These are phyloP conservation scores for Gastracanthus pulcherrimus DNA, from an alignment of 2,888 invertebrate species.

Conservation along the genomic window DNA sequence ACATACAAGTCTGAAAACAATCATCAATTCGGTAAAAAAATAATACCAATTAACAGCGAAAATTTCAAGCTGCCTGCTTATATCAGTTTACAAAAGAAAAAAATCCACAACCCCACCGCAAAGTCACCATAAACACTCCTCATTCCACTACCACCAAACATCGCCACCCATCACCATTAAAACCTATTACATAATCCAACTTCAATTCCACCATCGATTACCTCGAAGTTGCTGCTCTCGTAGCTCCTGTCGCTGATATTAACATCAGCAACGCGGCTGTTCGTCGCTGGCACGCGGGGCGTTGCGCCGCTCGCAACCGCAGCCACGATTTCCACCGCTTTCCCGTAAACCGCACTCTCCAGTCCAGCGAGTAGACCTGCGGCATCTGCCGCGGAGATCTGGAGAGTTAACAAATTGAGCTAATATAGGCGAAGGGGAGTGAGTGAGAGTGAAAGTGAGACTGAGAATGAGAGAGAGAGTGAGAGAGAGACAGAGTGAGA, in stretches of 20 bases:
- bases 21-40: too few relatives aligned
- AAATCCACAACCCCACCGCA: too few relatives aligned
- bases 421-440: neutral
- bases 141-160: too few relatives aligned
- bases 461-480: neutral
- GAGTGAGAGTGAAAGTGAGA: too few relatives aligned
- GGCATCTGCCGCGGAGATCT: conserved; percentile 81
- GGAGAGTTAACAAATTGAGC: conserved; percentile 22
- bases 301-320: conserved; percentile 80
- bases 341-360: conserved; percentile 84
- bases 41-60: too few relatives aligned
- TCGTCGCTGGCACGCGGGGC: conserved; percentile 74
- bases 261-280: conserved; percentile 61
- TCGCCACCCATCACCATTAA: too few relatives aligned
- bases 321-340: conserved; percentile 84
- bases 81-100: too few relatives aligned
- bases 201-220: too few relatives aligned
- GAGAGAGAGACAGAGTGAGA: conserved; percentile 44
- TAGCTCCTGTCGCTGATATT: conserved; percentile 67
- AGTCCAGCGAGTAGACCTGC: conserved; percentile 88
- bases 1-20: too few relatives aligned
- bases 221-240: conserved; percentile 67
- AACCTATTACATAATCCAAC: too few relatives aligned
- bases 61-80: too few relatives aligned
- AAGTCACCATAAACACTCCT: too few relatives aligned